A percentile compares a stretch with the other conserved stretches of the same genome.
These are phyloP conservation scores for Lepus americanus DNA, from an alignment of 2,113 vertebrate species.

Conservation along the genomic window DNA sequence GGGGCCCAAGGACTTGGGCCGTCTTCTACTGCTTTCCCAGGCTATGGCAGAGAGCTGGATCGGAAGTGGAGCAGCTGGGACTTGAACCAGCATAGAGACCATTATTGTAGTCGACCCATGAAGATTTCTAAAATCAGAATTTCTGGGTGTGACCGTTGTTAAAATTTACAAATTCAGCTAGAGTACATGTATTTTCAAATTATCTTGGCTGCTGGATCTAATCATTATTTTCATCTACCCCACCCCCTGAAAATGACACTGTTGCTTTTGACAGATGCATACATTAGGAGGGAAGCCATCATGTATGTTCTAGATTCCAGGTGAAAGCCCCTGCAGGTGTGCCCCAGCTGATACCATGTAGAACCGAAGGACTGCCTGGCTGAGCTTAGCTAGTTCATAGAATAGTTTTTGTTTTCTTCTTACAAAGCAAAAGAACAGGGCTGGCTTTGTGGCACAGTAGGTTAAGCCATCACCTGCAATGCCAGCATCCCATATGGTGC, in stretches of 20 bases:
- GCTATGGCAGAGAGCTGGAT: too few relatives aligned
- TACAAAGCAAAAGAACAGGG: too few relatives aligned
- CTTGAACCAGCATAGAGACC: background rate
- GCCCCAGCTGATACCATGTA: too few relatives aligned
- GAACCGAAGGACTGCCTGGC: background rate
- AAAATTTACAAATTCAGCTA: background rate
- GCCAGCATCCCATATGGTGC: too few relatives aligned
- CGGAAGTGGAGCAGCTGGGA: too few relatives aligned
- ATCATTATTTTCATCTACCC: background rate
- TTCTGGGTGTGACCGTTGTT: background rate
- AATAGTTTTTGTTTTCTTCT: too few relatives aligned
- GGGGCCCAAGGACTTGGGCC: too few relatives aligned
- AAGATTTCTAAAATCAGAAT: background rate
- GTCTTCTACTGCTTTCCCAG: too few relatives aligned
- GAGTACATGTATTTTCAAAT: background rate
- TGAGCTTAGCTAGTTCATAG: background rate
- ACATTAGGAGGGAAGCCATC: background rate
- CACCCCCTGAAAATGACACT: background rate
- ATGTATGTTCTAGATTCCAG: background rate
- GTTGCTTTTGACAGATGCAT: background rate
- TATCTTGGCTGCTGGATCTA: background rate
- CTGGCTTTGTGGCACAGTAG: too few relatives aligned
- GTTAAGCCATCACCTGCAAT: too few relatives aligned
- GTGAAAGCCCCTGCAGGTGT: background rate
- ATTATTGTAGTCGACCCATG: background rate